Conservation (phyloP, 2,888 invertebrate species). For the Noctua pronuba region DNA sequence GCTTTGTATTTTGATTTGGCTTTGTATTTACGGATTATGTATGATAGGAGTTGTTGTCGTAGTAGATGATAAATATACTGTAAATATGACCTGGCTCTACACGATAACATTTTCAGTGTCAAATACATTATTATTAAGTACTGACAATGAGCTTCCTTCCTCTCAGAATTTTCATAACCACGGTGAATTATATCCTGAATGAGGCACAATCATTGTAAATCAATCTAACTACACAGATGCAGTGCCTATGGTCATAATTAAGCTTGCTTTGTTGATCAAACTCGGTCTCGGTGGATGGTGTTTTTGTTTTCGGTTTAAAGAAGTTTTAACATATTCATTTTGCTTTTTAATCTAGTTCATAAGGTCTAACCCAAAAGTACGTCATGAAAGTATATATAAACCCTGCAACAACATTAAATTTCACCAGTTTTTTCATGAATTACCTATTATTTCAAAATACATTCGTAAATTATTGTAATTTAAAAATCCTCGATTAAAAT, state of each 20-base stretch:
- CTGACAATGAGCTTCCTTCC: not conserved
- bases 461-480: too few species aligned
- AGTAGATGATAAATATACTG: not conserved
- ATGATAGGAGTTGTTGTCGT: slow-evolving; percentile 12
- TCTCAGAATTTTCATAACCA: not conserved
- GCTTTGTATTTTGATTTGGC: slow-evolving; percentile 66
- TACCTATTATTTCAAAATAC: too few species aligned
- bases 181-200: not conserved
- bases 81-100: not conserved
- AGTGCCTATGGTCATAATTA: too few species aligned
- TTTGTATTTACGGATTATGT: slow-evolving; percentile 50
- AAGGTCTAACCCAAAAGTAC: too few species aligned
- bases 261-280: not conserved
- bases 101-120: not conserved
- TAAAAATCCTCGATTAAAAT: too few species aligned
- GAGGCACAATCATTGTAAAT: not conserved
- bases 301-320: too few species aligned
- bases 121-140: not conserved
- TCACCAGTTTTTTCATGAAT: too few species aligned
- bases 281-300: not conserved
- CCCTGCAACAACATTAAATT: too few species aligned
- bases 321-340: too few species aligned
- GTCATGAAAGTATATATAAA: too few species aligned
- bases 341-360: too few species aligned
- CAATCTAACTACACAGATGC: too few species aligned